Conservation (phyloP, 2,888 invertebrate species). For the Frankliniella intonsa region DNA sequence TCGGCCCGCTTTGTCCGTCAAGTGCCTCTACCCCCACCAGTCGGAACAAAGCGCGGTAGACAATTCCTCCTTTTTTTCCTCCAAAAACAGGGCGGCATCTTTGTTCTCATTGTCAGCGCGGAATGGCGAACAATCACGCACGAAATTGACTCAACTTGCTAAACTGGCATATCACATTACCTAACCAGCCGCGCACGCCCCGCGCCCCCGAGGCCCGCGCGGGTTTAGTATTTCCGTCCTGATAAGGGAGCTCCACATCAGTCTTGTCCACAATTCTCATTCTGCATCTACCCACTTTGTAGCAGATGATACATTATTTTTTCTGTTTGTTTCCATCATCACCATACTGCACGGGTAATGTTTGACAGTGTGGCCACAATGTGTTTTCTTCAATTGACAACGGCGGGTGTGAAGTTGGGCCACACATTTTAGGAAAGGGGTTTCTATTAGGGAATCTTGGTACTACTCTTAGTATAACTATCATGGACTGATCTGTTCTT, state of each 20-base stretch:
- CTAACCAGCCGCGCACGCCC: not conserved
- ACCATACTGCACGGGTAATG: too few relatives aligned
- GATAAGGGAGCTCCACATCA: not conserved
- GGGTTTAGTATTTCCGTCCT: not conserved
- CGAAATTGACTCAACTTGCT: conserved; percentile 25
- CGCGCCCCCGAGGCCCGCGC: not conserved
- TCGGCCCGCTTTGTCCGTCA: not conserved
- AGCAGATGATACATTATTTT: too few relatives aligned
- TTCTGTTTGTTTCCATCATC: too few relatives aligned
- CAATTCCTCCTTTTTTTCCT: not conserved
- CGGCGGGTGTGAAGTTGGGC: too few relatives aligned
- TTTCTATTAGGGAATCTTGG: too few relatives aligned
- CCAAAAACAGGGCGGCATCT: not conserved
- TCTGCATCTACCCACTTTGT: too few relatives aligned
- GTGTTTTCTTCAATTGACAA: too few relatives aligned
- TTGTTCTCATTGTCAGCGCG: not conserved
- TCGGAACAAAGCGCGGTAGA: not conserved
- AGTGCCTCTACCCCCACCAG: not conserved
- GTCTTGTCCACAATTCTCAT: too few relatives aligned
- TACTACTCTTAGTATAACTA: too few relatives aligned
- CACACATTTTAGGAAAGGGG: too few relatives aligned
- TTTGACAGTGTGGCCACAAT: too few relatives aligned
- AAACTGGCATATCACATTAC: conserved; percentile 12
- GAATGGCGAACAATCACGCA: conserved; percentile 10
- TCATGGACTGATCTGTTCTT: too few relatives aligned